These are phyloP conservation scores for Pollenia labialis DNA, from an alignment of 2,888 invertebrate species.

Conservation along the genomic window DNA sequence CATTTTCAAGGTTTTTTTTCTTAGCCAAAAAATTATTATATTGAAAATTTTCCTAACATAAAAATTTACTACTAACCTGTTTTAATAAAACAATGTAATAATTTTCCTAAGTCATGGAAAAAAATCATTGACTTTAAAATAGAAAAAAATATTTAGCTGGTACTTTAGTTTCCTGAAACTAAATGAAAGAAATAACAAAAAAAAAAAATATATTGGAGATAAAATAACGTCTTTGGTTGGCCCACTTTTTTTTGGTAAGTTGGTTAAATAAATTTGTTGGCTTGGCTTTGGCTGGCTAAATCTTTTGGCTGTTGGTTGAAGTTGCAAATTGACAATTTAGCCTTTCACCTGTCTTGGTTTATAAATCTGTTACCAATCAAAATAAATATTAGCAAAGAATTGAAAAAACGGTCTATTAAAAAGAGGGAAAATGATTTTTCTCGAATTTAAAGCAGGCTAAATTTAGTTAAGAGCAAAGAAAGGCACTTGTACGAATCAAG, in stretches of 20 bases:
- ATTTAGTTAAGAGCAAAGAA: background rate
- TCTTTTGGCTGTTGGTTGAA: slow-evolving; percentile 15
- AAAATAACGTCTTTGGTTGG: slow-evolving; percentile 59
- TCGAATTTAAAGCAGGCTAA: slow-evolving; percentile 27
- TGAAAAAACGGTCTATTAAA: slow-evolving; percentile 26
- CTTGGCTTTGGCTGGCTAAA: slow-evolving; percentile 11
- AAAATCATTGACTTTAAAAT: slow-evolving; percentile 43
- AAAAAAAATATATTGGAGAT: slow-evolving; percentile 51
- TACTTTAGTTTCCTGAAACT: slow-evolving; percentile 15
- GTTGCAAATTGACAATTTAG: slow-evolving; percentile 83
- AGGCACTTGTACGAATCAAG: no score
- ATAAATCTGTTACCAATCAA: slow-evolving; percentile 82
- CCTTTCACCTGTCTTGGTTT: slow-evolving; percentile 82
- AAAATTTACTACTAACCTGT: slow-evolving; percentile 70
- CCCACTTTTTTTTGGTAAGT: slow-evolving; percentile 62
- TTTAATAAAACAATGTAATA: slow-evolving; percentile 68
- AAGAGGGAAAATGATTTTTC: slow-evolving; percentile 18
- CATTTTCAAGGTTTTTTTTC: slow-evolving; percentile 56
- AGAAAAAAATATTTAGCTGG: background rate
- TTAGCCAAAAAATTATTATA: background rate
- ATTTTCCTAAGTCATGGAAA: slow-evolving; percentile 51
- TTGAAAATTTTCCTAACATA: slow-evolving; percentile 17
- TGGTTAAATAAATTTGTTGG: slow-evolving; percentile 57
- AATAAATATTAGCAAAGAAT: slow-evolving; percentile 73
- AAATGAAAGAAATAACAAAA: slow-evolving; percentile 15